A percentile compares a stretch with the other conserved stretches of the same genome.
Conservation (phyloP, 92 coral and sea anemone genomes). For the Zoanthus gigantus region DNA sequence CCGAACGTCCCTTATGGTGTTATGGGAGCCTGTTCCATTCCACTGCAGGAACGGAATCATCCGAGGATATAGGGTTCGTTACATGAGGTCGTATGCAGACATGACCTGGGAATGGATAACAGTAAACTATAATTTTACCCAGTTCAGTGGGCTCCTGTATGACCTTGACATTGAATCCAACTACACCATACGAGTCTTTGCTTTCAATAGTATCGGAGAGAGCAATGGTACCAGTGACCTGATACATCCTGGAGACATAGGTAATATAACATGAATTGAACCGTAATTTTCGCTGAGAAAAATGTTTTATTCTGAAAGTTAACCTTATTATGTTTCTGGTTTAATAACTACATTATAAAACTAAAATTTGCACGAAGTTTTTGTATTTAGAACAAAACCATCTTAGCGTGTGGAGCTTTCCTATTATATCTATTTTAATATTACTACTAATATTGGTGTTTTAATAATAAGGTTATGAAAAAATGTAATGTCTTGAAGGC, state of each 20-base stretch:
- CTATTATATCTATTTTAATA: too few relatives aligned
- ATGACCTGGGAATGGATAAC: conserved; percentile 43
- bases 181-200: conserved; percentile 73
- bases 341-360: too few relatives aligned
- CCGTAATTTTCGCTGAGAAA: too few relatives aligned
- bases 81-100: conserved; percentile 49
- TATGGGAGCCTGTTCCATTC: conserved; percentile 65
- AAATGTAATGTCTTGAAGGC: too few relatives aligned
- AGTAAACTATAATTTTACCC: conserved; percentile 63
- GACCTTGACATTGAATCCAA: conserved; percentile 71
- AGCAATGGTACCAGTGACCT: conserved; percentile 72
- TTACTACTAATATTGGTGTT: too few relatives aligned
- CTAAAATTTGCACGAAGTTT: too few relatives aligned
- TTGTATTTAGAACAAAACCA: too few relatives aligned
- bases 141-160: conserved; percentile 43
- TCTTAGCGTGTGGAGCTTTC: too few relatives aligned
- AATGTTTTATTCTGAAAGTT: background rate
- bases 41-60: conserved; percentile 80
- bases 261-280: conserved; percentile 18
- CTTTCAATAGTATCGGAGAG: conserved; percentile 82
- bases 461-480: too few relatives aligned
- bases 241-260: conserved; percentile 60
- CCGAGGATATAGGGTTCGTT: conserved; percentile 75
- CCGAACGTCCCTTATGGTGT: conserved; percentile 44
- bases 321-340: background rate